Evolutionary conservation across 2,888 invertebrate genomes (phyloP).

Genomic region (Aromia moschata): DNA sequence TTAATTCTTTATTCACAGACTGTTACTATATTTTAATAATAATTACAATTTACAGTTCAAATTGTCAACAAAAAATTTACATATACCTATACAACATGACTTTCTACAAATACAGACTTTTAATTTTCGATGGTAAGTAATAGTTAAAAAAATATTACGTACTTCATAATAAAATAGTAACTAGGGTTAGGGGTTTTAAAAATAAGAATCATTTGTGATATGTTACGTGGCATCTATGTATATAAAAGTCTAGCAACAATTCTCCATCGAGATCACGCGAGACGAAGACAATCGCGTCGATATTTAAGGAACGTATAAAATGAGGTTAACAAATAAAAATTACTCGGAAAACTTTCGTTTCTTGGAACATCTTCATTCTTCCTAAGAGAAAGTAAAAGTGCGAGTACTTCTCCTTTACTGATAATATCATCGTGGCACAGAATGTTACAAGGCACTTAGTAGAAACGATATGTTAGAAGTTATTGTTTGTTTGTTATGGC

Average conservation of each 20-base stretch:
- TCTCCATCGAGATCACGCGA: no score
- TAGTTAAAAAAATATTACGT: constrained; percentile 3
- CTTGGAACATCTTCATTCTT: neutral
- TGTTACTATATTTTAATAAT: constrained; percentile 36
- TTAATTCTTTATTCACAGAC: constrained; percentile 42
- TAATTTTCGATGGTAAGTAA: constrained; percentile 28
- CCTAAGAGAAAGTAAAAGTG: no score
- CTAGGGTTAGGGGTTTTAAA: neutral
- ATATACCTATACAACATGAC: constrained; percentile 35
- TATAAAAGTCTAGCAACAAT: neutral
- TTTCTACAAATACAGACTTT: constrained; percentile 37
- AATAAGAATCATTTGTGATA: no score
- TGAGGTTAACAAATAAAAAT: no score
- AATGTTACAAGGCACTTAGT: constrained; percentile 22
- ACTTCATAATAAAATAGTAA: constrained; percentile 13
- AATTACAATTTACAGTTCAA: constrained; percentile 39
- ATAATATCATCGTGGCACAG: constrained; percentile 15
- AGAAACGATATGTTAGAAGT: constrained; percentile 28
- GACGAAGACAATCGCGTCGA: no score
- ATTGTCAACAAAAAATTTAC: constrained; percentile 36
- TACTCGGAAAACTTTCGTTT: no score
- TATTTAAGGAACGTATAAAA: no score
- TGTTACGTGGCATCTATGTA: no score
- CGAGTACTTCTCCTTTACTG: no score
- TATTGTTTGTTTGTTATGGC: constrained; percentile 30